Conservation (phyloP, 1,140 invertebrate species). For the Drosophila ananassae region DNA sequence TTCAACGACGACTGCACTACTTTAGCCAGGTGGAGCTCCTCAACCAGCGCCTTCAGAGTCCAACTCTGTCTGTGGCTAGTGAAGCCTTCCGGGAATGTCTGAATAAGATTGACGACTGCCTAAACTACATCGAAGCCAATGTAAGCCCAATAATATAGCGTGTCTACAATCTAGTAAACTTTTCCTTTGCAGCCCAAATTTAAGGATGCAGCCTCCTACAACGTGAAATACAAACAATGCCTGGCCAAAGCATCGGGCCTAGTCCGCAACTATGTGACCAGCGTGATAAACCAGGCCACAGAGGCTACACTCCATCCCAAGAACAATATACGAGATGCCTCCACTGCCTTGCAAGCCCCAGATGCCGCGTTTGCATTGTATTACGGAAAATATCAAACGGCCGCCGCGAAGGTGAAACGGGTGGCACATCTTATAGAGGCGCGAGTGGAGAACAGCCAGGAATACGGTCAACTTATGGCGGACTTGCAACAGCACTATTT, state of each 20-base stretch:
- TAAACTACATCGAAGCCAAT: slow-evolving; percentile 93
- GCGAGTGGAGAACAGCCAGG: slow-evolving; percentile 86
- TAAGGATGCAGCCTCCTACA: slow-evolving; percentile 89
- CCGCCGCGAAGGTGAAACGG: slow-evolving; percentile 91
- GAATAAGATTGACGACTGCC: slow-evolving; percentile 93
- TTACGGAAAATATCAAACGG: slow-evolving; percentile 97
- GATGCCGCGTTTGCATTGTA: slow-evolving; percentile 95
- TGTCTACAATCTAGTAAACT: not conserved
- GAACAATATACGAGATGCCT: slow-evolving; percentile 60
- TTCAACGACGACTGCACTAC: slow-evolving; percentile 92
- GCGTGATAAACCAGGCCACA: slow-evolving; percentile 90
- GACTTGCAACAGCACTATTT: slow-evolving; percentile 96
- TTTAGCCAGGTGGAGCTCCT: slow-evolving; percentile 94
- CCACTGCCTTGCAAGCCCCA: slow-evolving; percentile 65
- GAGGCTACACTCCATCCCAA: slow-evolving; percentile 87
- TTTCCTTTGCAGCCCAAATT: slow-evolving; percentile 86
- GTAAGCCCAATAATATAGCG: slow-evolving; percentile 85
- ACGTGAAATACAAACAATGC: slow-evolving; percentile 91
- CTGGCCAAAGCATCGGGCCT: slow-evolving; percentile 91
- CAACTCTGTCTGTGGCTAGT: slow-evolving; percentile 91
- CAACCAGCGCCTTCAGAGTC: slow-evolving; percentile 90
- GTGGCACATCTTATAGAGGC: slow-evolving; percentile 93
- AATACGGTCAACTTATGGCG: slow-evolving; percentile 90
- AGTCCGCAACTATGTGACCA: slow-evolving; percentile 90
- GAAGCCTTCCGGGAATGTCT: slow-evolving; percentile 93